A percentile compares a stretch with the other conserved stretches of the same genome.
Conservation (phyloP, 2,797 vertebrate species). For the Phrynocephalus forsythii region DNA sequence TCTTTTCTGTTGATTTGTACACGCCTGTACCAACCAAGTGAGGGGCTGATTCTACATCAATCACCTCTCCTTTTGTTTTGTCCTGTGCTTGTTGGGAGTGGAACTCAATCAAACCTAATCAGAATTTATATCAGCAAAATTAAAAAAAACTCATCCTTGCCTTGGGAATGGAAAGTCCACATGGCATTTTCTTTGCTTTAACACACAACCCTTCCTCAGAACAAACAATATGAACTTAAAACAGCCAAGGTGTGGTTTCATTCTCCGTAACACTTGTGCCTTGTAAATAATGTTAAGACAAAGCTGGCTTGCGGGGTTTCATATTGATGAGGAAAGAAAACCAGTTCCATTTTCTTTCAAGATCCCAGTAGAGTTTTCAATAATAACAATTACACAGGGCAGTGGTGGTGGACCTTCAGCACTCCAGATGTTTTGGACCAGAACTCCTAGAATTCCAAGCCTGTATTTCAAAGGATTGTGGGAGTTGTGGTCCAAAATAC, state of each 20-base stretch:
- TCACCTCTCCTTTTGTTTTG: not conserved
- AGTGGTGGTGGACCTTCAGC: no score
- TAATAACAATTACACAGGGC: not conserved
- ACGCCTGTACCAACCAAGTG: not conserved
- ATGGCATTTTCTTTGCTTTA: no score
- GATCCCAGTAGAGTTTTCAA: not conserved
- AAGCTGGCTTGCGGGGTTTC: not conserved
- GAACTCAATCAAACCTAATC: not conserved
- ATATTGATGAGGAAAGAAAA: not conserved
- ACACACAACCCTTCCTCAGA: not conserved
- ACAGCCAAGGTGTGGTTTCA: not conserved
- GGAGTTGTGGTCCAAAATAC: no score
- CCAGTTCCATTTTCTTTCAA: not conserved
- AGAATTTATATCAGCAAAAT: no score
- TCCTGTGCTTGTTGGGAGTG: not conserved
- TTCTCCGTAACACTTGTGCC: not conserved
- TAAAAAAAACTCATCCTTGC: not conserved
- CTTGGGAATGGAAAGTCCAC: not conserved
- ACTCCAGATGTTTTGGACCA: no score
- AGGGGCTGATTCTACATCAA: not conserved
- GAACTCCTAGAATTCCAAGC: no score
- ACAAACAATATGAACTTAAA: not conserved
- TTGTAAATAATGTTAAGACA: slow-evolving; percentile 7
- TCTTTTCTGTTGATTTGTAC: not conserved
- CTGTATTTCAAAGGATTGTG: no score